Base-by-base conservation (phyloP, 1,140 invertebrate species). In the Temnothorax longispinosus region DNA sequence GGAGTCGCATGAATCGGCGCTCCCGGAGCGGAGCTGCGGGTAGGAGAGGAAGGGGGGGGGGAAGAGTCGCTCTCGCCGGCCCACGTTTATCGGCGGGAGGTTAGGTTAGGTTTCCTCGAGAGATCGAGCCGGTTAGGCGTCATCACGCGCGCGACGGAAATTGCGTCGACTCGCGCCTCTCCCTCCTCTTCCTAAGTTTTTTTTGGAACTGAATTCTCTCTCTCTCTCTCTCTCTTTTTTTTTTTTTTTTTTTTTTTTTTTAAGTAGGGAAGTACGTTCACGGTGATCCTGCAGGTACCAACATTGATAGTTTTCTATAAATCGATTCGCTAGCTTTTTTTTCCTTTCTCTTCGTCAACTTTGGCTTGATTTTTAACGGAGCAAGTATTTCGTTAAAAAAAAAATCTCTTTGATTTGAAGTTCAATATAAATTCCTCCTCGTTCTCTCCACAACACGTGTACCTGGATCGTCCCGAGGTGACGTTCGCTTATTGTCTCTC, bases 1-100 rank as follows among this genome's bases (percentile, higher is more conserved):
- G 86, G 85, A 91, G 84, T 85, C 81, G 81, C 77, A 89, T 82
- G 89, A 91, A 89, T 89, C 90, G 89, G 69, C 76, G 54, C 67
- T 35, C 54, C 27, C 27, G 35, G 32, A 41, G 35, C 15, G 65
- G 8, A 60, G 27, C 15, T 41, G 44, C 3, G 52, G 3, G 56
- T 27, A 6, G 7, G 32, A 1, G 18, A 21, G 7, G 21, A 21
- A 21, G 21, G 5, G 0, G 10, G 10, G 7, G 15, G n/a, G 27
- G 15, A 50, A 15, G 13, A 11, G n/a, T 18, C 50, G 18, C 38
- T 50, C 52, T 3, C 56, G 18, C 56, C 77, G 54, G 58, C 74
- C 54, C 64, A 64, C 77, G 72, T 75, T 80, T 85, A 60, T 76
- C 58, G 54, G 54, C 13, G 15, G 13, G 27, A 85, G 74, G 38